Percentiles rank a stretch among this genome's conserved stretches.
Conservation (phyloP, 30 jellyfish, hydroid and myxozoan species). For the Aurelia sp. region DNA sequence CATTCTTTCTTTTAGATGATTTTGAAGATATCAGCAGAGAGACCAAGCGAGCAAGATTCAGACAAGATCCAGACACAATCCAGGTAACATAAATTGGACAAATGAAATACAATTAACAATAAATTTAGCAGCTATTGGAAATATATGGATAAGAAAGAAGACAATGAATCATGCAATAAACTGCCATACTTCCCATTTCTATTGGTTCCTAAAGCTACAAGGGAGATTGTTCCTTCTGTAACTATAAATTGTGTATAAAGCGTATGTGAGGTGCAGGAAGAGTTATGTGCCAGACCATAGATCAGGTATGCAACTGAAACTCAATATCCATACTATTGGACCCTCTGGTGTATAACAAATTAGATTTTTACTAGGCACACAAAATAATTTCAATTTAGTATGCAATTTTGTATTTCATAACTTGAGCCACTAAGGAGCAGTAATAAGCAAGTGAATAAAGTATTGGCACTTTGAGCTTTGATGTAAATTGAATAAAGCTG, state of each 20-base stretch:
- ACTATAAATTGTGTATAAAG: background rate
- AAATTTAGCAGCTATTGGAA: too few species aligned
- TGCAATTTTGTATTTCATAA: too few species aligned
- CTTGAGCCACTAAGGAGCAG: too few species aligned
- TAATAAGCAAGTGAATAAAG: too few species aligned
- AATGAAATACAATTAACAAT: too few species aligned
- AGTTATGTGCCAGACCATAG: background rate
- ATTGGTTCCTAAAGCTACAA: background rate
- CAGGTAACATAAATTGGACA: slow-evolving; percentile 24
- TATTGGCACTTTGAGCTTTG: too few species aligned
- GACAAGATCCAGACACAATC: slow-evolving; percentile 44
- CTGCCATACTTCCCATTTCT: background rate
- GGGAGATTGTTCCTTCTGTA: background rate
- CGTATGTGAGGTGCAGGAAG: background rate
- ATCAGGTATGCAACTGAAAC: background rate
- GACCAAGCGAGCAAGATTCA: slow-evolving; percentile 39
- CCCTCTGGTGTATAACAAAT: too few species aligned
- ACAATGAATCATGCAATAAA: background rate
- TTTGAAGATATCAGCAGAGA: slow-evolving; percentile 52
- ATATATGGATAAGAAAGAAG: background rate
- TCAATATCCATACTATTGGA: too few species aligned
- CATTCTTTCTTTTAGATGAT: slow-evolving; percentile 3
- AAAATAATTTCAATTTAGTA: too few species aligned
- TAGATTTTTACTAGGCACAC: too few species aligned
- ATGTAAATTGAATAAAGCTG: too few species aligned